Evolutionary conservation across 30 jellyfish, hydroid and myxozoan species (phyloP).

Genomic region (Cassiopea xamachana): DNA sequence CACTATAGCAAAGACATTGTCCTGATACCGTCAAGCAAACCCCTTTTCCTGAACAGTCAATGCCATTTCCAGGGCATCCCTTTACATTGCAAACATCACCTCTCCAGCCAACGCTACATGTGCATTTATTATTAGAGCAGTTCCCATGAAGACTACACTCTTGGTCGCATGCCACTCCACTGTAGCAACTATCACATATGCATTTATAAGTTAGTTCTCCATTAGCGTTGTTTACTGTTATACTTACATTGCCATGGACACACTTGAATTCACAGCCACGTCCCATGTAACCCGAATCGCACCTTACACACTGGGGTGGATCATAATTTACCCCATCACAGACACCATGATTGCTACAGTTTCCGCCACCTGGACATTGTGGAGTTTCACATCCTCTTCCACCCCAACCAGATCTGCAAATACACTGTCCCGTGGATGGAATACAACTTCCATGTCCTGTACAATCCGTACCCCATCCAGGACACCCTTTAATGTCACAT

Average conservation of each 20-base stretch:
- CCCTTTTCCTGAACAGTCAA: conserved; percentile 73
- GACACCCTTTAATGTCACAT: conserved; percentile 63
- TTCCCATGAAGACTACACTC: conserved; percentile 68
- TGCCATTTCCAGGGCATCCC: conserved; percentile 68
- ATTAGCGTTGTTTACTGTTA: conserved; percentile 6
- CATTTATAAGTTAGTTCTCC: conserved; percentile 29
- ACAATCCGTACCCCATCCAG: conserved; percentile 80
- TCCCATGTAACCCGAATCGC: conserved; percentile 69
- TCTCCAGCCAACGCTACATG: conserved; percentile 64
- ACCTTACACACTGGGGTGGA: conserved; percentile 65
- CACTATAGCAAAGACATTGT: conserved; percentile 61
- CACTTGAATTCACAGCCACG: conserved; percentile 76
- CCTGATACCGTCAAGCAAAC: conserved; percentile 61
- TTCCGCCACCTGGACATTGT: conserved; percentile 78
- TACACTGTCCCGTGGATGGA: conserved; percentile 72
- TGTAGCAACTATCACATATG: conserved; percentile 38
- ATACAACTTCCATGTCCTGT: conserved; percentile 72
- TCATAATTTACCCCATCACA: conserved; percentile 64
- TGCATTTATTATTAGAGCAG: conserved; percentile 52
- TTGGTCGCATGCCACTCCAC: conserved; percentile 66
- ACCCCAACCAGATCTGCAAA: conserved; percentile 74
- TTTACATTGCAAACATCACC: conserved; percentile 54
- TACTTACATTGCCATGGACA: conserved; percentile 43
- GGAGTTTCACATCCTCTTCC: conserved; percentile 76
- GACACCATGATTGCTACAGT: conserved; percentile 74